Conservation (phyloP, 2,113 vertebrate species). For the Sinocyclocheilus grahami region DNA sequence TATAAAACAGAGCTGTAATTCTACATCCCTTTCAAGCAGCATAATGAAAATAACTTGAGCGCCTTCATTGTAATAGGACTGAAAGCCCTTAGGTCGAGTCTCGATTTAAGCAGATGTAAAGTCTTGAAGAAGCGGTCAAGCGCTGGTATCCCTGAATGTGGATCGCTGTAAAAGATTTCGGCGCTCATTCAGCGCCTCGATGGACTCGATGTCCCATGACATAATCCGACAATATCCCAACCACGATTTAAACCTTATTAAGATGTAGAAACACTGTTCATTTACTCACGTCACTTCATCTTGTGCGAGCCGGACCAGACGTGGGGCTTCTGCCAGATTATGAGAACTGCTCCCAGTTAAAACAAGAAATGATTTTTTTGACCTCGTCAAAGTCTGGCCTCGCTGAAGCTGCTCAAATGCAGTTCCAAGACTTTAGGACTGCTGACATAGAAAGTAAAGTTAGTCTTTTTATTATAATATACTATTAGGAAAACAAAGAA, state of each 20-base stretch:
- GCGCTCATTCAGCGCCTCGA: conserved; percentile 10
- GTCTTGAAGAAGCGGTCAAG: neutral
- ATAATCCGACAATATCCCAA: neutral
- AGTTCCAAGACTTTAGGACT: conserved; percentile 51
- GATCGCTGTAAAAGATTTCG: conserved; percentile 36
- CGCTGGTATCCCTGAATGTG: neutral
- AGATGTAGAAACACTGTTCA: neutral
- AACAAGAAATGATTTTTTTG: conserved; percentile 70
- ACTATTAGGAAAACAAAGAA: neutral
- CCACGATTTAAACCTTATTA: conserved; percentile 17
- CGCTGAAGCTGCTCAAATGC: conserved; percentile 28
- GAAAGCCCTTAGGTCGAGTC: conserved; percentile 51
- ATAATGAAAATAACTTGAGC: conserved; percentile 44
- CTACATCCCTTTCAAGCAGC: conserved; percentile 59
- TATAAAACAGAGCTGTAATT: conserved; percentile 39
- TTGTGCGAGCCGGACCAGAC: conserved; percentile 69
- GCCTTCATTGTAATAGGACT: conserved; percentile 58
- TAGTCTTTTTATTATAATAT: neutral
- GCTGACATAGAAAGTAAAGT: neutral
- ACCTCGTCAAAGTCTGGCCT: conserved; percentile 61
- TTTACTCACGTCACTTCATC: conserved; percentile 53
- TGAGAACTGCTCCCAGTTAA: conserved; percentile 71
- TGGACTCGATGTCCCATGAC: neutral
- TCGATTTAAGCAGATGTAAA: conserved; percentile 51
- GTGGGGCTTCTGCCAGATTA: conserved; percentile 66